Base-by-base conservation (phyloP, 1,140 invertebrate species). In the Rhagoletis zephyria region DNA sequence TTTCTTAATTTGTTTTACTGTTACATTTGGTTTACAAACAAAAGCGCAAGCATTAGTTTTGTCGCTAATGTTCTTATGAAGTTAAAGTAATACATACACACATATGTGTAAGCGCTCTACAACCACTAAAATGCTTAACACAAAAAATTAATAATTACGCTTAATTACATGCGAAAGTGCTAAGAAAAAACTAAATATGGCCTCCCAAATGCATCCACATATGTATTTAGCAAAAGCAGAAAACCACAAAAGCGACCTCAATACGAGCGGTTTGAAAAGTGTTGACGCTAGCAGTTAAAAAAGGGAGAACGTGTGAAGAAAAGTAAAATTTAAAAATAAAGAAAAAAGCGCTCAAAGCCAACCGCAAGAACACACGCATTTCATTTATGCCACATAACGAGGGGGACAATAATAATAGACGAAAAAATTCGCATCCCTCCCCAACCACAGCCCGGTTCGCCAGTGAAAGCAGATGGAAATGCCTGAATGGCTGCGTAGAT, bases 31-130 rank as follows among this genome's bases (percentile, higher is more conserved):
- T 64, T 64, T n/a, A 16, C 5, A 4, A 14, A 64, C 14, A 42
- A 48, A 74, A 74, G 42, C 67, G 45, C 67, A 74, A 45, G 42
- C 14, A 40, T 74, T 74, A 16, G 45, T 12, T 74, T 74, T 48
- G 40, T 74, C 42, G 67, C 67, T 74, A 74, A 74, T 74, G 67
- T 16, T 40, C 40, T 74, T 12, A 74, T 16, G 67, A 74, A 42
- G 40, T 74, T 42, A 74, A 40, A 19, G 12, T 74, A 74, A 74
- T 74, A 45, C 45, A 42, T 48, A 42, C 1, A 3, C 2, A 10
- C 5, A 74, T 74, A 45, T 74, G 67, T 48, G 40, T 4, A 3
- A 7, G 51, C 5, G 51, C 51, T 5, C 51, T 56, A 56, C 5
- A 10, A 56, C 51, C 2, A 5, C 51, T 56, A 56, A 56, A 56